Conservation (phyloP, 1,140 invertebrate species). For the Zaprionus lachaisei region DNA sequence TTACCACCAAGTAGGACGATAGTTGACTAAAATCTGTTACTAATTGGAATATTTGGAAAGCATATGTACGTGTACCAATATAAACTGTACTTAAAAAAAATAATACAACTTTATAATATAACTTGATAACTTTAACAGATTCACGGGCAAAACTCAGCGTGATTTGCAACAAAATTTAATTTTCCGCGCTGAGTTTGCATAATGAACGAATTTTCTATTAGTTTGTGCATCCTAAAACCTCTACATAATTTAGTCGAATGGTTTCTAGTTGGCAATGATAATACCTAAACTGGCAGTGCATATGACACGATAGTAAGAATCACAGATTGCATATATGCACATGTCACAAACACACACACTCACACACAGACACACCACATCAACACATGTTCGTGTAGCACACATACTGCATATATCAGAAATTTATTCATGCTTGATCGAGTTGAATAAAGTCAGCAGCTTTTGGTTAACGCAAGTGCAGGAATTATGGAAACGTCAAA, state of each 20-base stretch:
- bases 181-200: not conserved
- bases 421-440: slow-evolving; percentile 66
- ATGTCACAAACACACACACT: not conserved
- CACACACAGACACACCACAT: not conserved
- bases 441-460: slow-evolving; percentile 57
- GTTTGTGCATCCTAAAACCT: not conserved
- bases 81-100: not conserved
- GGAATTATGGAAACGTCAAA: slow-evolving; percentile 24
- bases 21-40: not conserved
- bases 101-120: not conserved
- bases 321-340: not conserved
- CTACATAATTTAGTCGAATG: slow-evolving; percentile 4
- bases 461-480: slow-evolving; percentile 42
- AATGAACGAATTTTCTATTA: not conserved
- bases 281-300: not conserved
- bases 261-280: not conserved
- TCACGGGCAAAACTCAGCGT: not conserved
- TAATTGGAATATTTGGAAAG: not conserved
- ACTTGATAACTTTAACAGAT: not conserved
- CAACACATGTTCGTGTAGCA: not conserved
- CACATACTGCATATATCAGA: slow-evolving; percentile 6
- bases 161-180: not conserved
- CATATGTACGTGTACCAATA: not conserved
- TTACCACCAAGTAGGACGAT: not conserved
- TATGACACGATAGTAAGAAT: slow-evolving; percentile 7